phyloP scores from a whole-genome alignment of 2,888 invertebrate genomes.

The Drosophila melanosoma region DNA sequence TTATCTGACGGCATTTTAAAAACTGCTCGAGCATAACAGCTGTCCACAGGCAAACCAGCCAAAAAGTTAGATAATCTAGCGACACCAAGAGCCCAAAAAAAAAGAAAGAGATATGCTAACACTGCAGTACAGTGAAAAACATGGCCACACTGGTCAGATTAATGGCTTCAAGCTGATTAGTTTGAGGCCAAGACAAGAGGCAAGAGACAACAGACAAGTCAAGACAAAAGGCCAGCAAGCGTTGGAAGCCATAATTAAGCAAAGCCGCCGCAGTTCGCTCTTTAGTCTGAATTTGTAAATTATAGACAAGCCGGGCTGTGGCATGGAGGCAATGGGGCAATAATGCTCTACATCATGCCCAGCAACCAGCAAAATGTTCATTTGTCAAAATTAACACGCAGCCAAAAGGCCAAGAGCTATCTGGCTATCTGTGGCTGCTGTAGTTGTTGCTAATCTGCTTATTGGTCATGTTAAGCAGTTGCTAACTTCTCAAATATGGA shows the following conservation, averaged over 20 bases:
- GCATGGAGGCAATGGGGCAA: not conserved
- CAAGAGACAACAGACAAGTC: conserved; percentile 4
- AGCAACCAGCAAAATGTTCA: conserved; percentile 70
- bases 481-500: conserved; percentile 7
- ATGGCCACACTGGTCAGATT: conserved; percentile 65
- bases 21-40: conserved; percentile 64
- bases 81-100: conserved; percentile 42
- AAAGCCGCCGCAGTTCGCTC: conserved; percentile 47
- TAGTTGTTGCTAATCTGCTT: conserved; percentile 17
- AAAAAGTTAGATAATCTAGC: conserved; percentile 73
- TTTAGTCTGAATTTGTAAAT: conserved; percentile 73
- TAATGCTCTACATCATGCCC: conserved; percentile 63
- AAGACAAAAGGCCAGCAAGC: conserved; percentile 44
- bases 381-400: conserved; percentile 79
- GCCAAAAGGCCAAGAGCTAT: conserved; percentile 40
- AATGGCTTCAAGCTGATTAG: conserved; percentile 80
- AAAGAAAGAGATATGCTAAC: conserved; percentile 21
- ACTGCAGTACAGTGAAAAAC: conserved; percentile 30
- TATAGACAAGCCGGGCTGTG: conserved; percentile 54
- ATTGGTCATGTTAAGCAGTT: conserved; percentile 34
- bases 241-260: conserved; percentile 63
- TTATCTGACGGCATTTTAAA: conserved; percentile 55
- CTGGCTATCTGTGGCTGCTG: not conserved
- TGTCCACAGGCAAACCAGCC: conserved; percentile 35
- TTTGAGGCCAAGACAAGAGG: conserved; percentile 67